These are phyloP conservation scores for Maconellicoccus hirsutus DNA, from an alignment of 1,140 invertebrate species.

Conservation along the genomic window DNA sequence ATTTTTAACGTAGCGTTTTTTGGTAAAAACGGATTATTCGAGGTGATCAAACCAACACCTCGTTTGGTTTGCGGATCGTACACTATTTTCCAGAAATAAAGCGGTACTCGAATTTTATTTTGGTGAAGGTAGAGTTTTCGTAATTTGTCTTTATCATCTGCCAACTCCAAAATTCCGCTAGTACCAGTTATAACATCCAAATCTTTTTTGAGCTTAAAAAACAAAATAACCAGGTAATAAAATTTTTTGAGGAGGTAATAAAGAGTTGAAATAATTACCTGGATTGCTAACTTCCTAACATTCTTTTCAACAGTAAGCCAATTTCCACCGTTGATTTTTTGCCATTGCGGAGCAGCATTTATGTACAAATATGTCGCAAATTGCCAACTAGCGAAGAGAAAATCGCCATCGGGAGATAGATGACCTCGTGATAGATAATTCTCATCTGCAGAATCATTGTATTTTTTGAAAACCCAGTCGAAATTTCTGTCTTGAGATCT, in stretches of 20 bases:
- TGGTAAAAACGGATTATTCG: constrained; percentile 29
- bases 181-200: constrained; percentile 29
- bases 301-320: constrained; percentile 39
- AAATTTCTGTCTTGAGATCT: constrained; percentile 16
- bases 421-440: constrained; percentile 38
- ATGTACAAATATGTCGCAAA: constrained; percentile 42
- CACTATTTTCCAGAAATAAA: constrained; percentile 29
- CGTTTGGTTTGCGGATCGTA: constrained; percentile 23
- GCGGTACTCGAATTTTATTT: constrained; percentile 28
- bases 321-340: constrained; percentile 36
- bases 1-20: constrained; percentile 24
- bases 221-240: background rate
- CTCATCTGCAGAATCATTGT: background rate
- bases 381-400: constrained; percentile 38
- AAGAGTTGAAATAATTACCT: constrained; percentile 4
- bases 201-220: constrained; percentile 26
- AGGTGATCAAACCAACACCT: constrained; percentile 28
- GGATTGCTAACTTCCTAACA: constrained; percentile 28
- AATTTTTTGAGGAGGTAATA: background rate
- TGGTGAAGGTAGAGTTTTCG: constrained; percentile 26
- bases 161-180: constrained; percentile 26
- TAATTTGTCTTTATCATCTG: constrained; percentile 19
- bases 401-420: constrained; percentile 42
- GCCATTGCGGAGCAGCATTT: constrained; percentile 44
- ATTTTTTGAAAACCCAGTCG: background rate